Conservation (phyloP, 1,140 invertebrate species). For the Bombus huntii region DNA sequence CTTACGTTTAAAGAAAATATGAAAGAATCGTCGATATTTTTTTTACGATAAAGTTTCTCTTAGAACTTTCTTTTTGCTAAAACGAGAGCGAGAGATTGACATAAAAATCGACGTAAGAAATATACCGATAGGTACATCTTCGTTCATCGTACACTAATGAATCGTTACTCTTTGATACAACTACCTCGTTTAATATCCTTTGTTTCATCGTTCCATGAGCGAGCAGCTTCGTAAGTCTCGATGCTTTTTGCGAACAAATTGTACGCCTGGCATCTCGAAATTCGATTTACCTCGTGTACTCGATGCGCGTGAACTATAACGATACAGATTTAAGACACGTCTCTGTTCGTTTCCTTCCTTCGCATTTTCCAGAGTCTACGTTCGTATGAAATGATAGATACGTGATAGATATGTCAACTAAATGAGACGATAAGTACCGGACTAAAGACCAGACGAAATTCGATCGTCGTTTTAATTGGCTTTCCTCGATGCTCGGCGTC, state of each 20-base stretch:
- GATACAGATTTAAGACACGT: not conserved
- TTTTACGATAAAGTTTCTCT: too few relatives aligned
- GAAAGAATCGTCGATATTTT: too few relatives aligned
- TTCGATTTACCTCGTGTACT: not conserved
- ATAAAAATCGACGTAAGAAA: too few relatives aligned
- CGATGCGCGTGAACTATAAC: not conserved
- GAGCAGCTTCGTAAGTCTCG: not conserved
- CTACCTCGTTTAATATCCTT: not conserved
- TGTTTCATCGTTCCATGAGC: not conserved
- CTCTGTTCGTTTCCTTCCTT: not conserved
- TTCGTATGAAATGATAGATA: not conserved
- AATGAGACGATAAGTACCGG: slow-evolving; percentile 42
- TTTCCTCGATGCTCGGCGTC: not conserved
- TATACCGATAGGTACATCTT: too few relatives aligned
- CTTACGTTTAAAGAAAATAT: too few relatives aligned
- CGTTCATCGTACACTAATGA: too few relatives aligned
- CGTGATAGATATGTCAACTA: not conserved
- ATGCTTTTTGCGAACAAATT: not conserved
- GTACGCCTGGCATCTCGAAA: not conserved
- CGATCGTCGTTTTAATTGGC: slow-evolving; percentile 61
- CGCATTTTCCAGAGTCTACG: not conserved
- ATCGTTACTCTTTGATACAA: too few relatives aligned
- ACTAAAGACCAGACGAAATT: slow-evolving; percentile 40
- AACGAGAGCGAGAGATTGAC: too few relatives aligned
- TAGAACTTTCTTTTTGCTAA: too few relatives aligned